phyloP scores from a whole-genome alignment of 2,888 invertebrate species.

The Drosophila longiperda region DNA sequence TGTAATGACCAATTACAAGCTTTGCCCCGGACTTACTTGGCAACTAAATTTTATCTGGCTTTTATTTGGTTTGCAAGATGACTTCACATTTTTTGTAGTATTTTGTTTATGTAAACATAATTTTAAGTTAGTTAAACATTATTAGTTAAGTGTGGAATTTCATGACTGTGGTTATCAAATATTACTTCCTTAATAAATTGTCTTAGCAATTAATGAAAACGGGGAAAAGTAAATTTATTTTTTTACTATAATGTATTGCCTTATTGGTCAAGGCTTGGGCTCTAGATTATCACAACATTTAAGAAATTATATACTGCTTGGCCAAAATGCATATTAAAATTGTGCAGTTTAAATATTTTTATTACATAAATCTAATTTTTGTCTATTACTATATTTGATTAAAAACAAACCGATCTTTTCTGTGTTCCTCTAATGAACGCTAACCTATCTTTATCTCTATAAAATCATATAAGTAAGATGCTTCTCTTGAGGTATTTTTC shows the following conservation, averaged over 20 bases:
- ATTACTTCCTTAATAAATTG: not conserved
- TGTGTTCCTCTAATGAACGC: not conserved
- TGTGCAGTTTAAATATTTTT: too few species aligned
- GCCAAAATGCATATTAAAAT: too few species aligned
- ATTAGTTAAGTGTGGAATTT: not conserved
- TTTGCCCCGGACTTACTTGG: conserved; percentile 1
- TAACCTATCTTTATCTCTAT: not conserved
- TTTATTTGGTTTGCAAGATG: not conserved
- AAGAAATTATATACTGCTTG: too few species aligned
- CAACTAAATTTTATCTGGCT: not conserved
- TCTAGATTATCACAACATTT: too few species aligned
- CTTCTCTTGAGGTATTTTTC: not conserved
- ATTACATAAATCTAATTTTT: too few species aligned
- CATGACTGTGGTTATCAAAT: not conserved
- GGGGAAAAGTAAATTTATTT: not conserved
- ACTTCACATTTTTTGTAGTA: not conserved
- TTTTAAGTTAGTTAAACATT: not conserved
- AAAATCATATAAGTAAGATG: conserved; percentile 10
- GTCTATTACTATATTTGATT: too few species aligned
- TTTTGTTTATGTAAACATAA: not conserved
- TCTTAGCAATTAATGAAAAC: not conserved
- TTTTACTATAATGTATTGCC: not conserved
- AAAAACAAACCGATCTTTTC: not conserved
- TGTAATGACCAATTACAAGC: conserved; percentile 15
- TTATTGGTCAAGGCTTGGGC: too few species aligned